These are phyloP conservation scores for Triops cancriformis DNA, from an alignment of 1,140 invertebrate species.

Conservation along the genomic window DNA sequence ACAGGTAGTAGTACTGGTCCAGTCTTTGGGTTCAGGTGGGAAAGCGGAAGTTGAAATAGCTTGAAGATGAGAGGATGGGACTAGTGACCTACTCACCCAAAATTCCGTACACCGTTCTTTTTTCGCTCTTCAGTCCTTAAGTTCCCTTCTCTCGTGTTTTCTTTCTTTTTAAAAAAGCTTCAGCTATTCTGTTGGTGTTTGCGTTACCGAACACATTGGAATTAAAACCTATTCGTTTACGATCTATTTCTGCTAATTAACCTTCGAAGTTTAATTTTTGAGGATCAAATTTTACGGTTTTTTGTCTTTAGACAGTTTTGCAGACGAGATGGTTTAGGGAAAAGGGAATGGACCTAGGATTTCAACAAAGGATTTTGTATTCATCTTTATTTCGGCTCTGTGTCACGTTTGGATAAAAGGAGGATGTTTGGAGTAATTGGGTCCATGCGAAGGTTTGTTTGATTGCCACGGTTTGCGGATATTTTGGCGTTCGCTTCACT, in stretches of 20 bases:
- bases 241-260: no score
- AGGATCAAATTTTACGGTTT: no score
- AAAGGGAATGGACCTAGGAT: no score
- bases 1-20: background rate
- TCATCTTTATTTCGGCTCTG: no score
- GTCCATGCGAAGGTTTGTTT: background rate
- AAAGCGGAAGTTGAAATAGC: background rate
- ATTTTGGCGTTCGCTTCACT: background rate
- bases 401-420: background rate
- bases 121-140: background rate
- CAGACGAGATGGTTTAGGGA: no score
- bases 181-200: background rate
- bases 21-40: background rate
- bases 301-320: no score
- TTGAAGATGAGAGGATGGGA: slow-evolving; percentile 4
- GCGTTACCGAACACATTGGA: no score
- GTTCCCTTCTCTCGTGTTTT: background rate
- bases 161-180: background rate
- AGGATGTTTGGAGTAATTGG: background rate
- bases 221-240: no score
- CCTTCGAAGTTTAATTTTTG: no score
- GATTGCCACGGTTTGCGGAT: background rate
- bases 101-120: background rate
- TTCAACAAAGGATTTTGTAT: no score
- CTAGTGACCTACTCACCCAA: slow-evolving; percentile 8